Base-by-base conservation (phyloP, 2,113 vertebrate species). In the Galemys pyrenaicus region DNA sequence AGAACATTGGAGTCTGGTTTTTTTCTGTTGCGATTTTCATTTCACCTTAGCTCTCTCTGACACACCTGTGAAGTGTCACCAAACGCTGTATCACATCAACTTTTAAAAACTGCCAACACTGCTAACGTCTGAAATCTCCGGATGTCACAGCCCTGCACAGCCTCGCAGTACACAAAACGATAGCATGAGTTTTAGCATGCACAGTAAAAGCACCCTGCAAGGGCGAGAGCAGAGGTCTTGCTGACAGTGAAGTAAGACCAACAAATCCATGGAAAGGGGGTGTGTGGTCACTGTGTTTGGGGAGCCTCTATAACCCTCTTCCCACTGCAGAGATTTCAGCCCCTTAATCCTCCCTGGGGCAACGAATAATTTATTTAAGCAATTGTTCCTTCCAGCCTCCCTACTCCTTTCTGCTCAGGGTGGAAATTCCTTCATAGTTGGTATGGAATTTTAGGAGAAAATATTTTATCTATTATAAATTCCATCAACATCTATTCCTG, bases 1-100 rank as follows among this genome's bases (percentile, higher is more conserved):
- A 94, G 96, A 97, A 97, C 96, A 96, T 49, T 94, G 92, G 94
- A 80, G 91, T 94, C 86, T 88, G 91, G 39, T 87, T 97, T 90
- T 84, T 94, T 96, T 84, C 91, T 95, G 79, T 67, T 96, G 74
- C 67, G 68, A 94, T 96, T 95, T 97, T 92, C 70, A 88, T 91
- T 97, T 95, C 96, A 89, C 91, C 86, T 94, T 67, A 79, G 92
- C 49, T 94, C 89, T 93, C 85, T 91, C 93, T 62, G 10, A 85
- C 58, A 95, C 95, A 97, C 96, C 96, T 96, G 92, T 49, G 89
- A 96, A 8, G 17, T 58, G 77, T 95, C 0, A 1, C 93, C 92
- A 96, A 89, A 97, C 80, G 94, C 93, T 97, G 49, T 79, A 94
- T 84, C 64, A 0, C n/a, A 86, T 86, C 97, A 96, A 91, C 94